Base-by-base conservation (phyloP, 1,140 invertebrate species). In the Calephelis nemesis region DNA sequence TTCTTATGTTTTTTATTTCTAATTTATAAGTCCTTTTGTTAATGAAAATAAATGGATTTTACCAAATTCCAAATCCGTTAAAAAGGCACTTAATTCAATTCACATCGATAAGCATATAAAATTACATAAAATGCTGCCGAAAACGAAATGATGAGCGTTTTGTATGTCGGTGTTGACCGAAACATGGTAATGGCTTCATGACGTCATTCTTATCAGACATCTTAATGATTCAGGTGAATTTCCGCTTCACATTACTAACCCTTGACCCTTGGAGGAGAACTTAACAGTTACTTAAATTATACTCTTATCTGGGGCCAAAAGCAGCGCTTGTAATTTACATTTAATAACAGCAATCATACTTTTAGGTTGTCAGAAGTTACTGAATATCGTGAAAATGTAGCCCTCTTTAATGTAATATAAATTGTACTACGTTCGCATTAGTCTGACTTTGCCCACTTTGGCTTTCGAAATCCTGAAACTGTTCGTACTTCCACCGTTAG, bases 191-290 rank as follows among this genome's bases (percentile, higher is more conserved):
- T 71, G 65, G 73, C 72, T 54, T 79, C 74, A 80, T 77, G 76
- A 74, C 72, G 78, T 78, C 74, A 76, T 82, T 79, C 79, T 82
- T 85, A 83, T 83, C 81, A 54, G 11, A 19, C 62, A 83, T 84
- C 82, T 77, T 76, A 76, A 76, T 74, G 77, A 79, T 76, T 83
- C 73, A 58, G 60, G 65, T 68, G 50, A 60, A 72, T 69, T 83
- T 81, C 81, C 83, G 78, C 64, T 49, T 73, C 65, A 69, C 77
- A 79, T 83, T 84, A 77, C 74, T 67, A 75, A 69, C 70, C 72
- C 76, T 71, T 73, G 76, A 70, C 69, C 67, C 72, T 11, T 74
- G 74, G 65, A 76, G 70, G 63, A 47, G 63, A 47, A 74, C 49
- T 52, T 10, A 70, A 64, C 49, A 52, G 49, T 52, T 52, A 52